Evolutionary conservation across 2,888 invertebrate species (phyloP).

Genomic region (Bimastos eiseni): DNA sequence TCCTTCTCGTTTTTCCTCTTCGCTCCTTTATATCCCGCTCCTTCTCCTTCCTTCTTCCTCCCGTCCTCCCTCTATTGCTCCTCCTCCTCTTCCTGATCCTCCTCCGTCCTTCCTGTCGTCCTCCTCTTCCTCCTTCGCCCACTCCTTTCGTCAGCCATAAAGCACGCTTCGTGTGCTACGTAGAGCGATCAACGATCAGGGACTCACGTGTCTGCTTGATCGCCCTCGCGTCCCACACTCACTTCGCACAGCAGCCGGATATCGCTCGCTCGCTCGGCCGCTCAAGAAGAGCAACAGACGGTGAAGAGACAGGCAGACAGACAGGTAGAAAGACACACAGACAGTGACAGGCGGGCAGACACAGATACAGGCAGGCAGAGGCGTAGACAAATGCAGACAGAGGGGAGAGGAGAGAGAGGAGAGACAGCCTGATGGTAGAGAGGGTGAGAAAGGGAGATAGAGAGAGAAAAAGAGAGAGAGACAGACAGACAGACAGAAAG

Average conservation of each 20-base stretch:
- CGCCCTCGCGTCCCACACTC: slow-evolving; percentile 2
- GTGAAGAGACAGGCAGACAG: neutral
- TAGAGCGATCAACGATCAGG: neutral
- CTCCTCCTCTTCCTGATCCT: no score
- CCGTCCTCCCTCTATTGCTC: neutral
- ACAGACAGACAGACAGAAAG: no score
- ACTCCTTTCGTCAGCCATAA: neutral
- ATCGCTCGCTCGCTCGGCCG: neutral
- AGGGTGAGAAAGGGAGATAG: no score
- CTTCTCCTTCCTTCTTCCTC: neutral
- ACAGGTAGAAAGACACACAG: neutral
- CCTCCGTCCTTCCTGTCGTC: neutral
- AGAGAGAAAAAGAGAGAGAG: no score
- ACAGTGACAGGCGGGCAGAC: no score
- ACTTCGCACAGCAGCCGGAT: neutral
- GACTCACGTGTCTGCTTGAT: neutral
- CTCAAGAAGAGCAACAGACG: neutral
- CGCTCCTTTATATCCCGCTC: neutral
- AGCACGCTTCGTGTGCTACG: neutral
- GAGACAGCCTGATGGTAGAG: no score
- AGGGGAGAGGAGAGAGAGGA: no score
- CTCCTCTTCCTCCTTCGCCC: neutral
- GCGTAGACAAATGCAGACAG: no score
- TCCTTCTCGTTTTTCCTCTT: neutral
- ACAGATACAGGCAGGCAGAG: no score